Evolutionary conservation across 2,797 vertebrate genomes (phyloP), one percentile per base, ranked within the genome.

Genomic region (Cossypha polioptera): DNA sequence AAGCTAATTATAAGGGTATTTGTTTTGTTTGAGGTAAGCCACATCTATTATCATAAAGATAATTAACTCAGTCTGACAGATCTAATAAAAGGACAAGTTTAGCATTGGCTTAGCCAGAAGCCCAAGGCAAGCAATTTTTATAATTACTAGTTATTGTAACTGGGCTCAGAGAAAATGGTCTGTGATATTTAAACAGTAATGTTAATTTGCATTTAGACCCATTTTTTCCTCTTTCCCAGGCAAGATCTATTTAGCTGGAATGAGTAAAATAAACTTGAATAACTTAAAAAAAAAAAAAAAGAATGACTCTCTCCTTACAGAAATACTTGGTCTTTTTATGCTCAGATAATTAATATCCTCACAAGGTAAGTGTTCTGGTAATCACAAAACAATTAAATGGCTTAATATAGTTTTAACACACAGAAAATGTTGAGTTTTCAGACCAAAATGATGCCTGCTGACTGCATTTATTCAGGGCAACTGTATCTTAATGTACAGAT

Each of bases 71-170:
- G 97, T 98, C 98, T 98, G 98, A 98, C 98, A 98, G 98, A 98
- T 98, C 98, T 98, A 98, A 98, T 98, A 98, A 98, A 98, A 97
- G 98, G 97, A 98, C 96, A 98, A 98, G 98, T 98, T 98, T 98
- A 98, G 98, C 97, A 97, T 92, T 97, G 98, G 98, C 97, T 98
- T 98, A 98, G 98, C 97, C 96, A 84, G 97, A 98, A 98, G 98
- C 98, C 97, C 91, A 98, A 98, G 98, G 98, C 98, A 98, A 98
- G 98, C 98, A 98, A 98, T 98, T 98, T 98, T 98, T 98, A 98
- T 98, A 98, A 98, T 98, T 98, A 98, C 98, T 98, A 98, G 98
- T 98, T 98, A 98, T 98, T 98, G 98, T 98, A 98, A 98, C 98
- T 97, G 98, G 98, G 98, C 97, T 98, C 97, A 97, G 96, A 98